Percentiles rank a stretch among this genome's conserved stretches.
Conservation (phyloP, 2,888 invertebrate genomes). For the Pogonocherus hispidulus region DNA sequence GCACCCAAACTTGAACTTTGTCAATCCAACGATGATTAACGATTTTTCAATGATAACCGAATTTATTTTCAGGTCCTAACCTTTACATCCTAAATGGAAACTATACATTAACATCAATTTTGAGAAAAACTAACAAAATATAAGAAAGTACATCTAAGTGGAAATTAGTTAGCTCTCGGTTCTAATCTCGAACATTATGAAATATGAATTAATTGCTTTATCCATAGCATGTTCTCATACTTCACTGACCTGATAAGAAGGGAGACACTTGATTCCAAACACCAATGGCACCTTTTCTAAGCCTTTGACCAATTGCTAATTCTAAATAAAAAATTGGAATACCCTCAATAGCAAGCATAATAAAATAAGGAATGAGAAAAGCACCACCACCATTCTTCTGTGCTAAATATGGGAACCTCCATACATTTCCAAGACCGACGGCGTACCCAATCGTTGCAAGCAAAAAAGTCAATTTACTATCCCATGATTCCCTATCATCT, state of each 20-base stretch:
- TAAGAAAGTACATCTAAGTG: no score
- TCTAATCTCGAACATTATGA: no score
- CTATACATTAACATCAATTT: no score
- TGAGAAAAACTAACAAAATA: no score
- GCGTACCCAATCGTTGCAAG: conserved; percentile 93
- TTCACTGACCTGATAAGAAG: conserved; percentile 76
- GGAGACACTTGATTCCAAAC: conserved; percentile 96
- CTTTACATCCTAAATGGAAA: no score
- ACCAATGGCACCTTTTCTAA: conserved; percentile 94
- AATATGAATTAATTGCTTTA: no score
- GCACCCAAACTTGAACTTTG: no score
- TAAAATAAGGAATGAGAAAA: conserved; percentile 96
- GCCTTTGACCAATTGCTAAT: conserved; percentile 92
- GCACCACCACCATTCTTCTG: conserved; percentile 97
- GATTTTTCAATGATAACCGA: no score
- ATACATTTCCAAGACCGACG: conserved; percentile 94
- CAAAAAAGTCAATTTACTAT: conserved; percentile 92
- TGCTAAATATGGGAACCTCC: conserved; percentile 95
- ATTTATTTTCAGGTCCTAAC: no score
- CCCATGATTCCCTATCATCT: conserved; percentile 92
- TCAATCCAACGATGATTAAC: no score
- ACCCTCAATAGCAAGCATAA: conserved; percentile 94
- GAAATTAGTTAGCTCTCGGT: no score
- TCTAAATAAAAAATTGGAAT: conserved; percentile 97
- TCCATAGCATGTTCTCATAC: no score